Conservation (phyloP, 2,113 vertebrate species). For the Lynx canadensis region DNA sequence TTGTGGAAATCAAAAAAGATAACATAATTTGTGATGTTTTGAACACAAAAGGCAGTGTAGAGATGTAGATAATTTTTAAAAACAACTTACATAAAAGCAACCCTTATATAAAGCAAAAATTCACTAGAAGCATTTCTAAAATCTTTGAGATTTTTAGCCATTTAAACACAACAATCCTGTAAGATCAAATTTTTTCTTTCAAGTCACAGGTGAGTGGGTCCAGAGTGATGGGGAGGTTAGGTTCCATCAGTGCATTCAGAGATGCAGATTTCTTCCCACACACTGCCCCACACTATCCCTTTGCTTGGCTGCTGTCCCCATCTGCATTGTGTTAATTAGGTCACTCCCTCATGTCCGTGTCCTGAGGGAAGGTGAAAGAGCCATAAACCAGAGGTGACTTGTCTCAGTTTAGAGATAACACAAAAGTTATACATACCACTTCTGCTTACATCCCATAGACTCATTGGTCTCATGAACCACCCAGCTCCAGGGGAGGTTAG, state of each 20-base stretch:
- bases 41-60: neutral
- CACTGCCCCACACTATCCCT: neutral
- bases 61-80: neutral
- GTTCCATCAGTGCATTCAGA: neutral
- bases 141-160: neutral
- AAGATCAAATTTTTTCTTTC: neutral
- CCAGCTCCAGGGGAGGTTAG: accelerated
- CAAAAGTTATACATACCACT: neutral
- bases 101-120: neutral
- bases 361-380: neutral
- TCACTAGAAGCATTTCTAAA: neutral
- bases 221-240: neutral
- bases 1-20: neutral
- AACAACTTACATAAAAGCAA: neutral
- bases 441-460: neutral
- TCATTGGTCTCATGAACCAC: neutral
- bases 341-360: neutral
- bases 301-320: neutral
- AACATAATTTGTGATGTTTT: neutral
- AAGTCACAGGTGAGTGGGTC: neutral
- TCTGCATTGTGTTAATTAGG: neutral
- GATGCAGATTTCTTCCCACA: neutral
- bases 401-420: neutral
- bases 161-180: neutral
- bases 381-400: neutral